phyloP scores from a whole-genome alignment of 2,888 invertebrate species.

The Patella depressa region DNA sequence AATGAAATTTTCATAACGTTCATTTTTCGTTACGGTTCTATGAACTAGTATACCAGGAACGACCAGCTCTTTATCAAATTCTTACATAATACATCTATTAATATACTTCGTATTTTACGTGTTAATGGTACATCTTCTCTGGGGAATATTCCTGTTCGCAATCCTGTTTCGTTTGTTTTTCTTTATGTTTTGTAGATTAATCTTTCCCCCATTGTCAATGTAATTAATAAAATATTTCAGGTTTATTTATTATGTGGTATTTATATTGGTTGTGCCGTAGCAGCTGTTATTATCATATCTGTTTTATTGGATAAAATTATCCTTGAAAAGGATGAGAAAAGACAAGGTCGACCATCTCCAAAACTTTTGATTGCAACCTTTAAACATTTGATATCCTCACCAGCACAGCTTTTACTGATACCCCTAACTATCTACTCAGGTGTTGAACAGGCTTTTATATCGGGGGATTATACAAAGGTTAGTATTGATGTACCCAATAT shows the following conservation, averaged over 20 bases:
- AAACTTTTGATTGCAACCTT: slow-evolving; percentile 78
- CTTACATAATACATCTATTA: too few relatives aligned
- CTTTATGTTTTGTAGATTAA: too few relatives aligned
- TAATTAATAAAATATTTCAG: slow-evolving; percentile 72
- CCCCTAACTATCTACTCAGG: slow-evolving; percentile 97
- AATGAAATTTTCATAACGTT: too few relatives aligned
- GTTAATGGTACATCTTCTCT: too few relatives aligned
- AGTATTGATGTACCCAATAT: slow-evolving; percentile 33
- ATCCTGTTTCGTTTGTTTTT: too few relatives aligned
- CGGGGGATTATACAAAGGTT: slow-evolving; percentile 78
- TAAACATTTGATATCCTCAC: slow-evolving; percentile 86
- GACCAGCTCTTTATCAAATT: too few relatives aligned
- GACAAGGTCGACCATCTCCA: slow-evolving; percentile 37
- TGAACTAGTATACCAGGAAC: too few relatives aligned
- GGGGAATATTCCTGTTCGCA: too few relatives aligned
- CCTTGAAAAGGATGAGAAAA: slow-evolving; percentile 46
- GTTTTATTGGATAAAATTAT: slow-evolving; percentile 82
- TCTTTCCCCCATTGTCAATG: too few relatives aligned
- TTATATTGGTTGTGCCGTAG: slow-evolving; percentile 87
- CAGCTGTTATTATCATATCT: slow-evolving; percentile 88
- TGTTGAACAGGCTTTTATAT: slow-evolving; percentile 96
- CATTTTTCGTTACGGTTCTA: too few relatives aligned
- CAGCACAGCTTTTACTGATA: slow-evolving; percentile 91
- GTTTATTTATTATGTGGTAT: slow-evolving; percentile 91
- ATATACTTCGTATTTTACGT: too few relatives aligned